Conservation (phyloP, 2,797 vertebrate genomes). For the Ctenopoma kingsleyae region DNA sequence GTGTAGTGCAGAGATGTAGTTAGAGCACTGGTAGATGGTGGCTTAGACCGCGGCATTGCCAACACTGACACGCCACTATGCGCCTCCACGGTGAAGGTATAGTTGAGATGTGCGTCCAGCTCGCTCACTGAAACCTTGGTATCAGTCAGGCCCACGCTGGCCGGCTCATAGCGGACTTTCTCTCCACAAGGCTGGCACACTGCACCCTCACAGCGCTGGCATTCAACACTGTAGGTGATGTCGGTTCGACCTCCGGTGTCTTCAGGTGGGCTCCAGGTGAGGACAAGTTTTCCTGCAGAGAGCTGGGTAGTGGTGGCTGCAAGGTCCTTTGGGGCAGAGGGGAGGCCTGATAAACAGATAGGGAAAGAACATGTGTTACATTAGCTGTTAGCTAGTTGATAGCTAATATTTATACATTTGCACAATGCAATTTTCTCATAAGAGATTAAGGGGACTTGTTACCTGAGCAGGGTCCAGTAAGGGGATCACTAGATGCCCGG, state of each 20-base stretch:
- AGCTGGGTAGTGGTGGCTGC: conserved; percentile 81
- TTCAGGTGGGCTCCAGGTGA: conserved; percentile 89
- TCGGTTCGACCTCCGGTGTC: conserved; percentile 90
- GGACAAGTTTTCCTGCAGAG: conserved; percentile 84
- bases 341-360: conserved; percentile 83
- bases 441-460: conserved; percentile 49
- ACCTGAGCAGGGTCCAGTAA: conserved; percentile 89
- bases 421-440: not conserved
- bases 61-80: conserved; percentile 89
- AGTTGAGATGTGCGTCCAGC: conserved; percentile 93
- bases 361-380: not conserved
- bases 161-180: conserved; percentile 87
- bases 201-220: conserved; percentile 87
- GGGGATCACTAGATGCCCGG: conserved; percentile 82
- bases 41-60: conserved; percentile 59
- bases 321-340: conserved; percentile 87
- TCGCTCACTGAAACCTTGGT: conserved; percentile 87
- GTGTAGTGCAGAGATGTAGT: conserved; percentile 92
- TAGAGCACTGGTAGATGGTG: conserved; percentile 83
- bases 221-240: conserved; percentile 89
- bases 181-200: conserved; percentile 89
- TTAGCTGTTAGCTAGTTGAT: not conserved
- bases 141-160: conserved; percentile 68
- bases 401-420: not conserved
- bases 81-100: conserved; percentile 92